These are phyloP conservation scores for Drosophila meridiana DNA, from an alignment of 2,888 invertebrate species.

Conservation along the genomic window DNA sequence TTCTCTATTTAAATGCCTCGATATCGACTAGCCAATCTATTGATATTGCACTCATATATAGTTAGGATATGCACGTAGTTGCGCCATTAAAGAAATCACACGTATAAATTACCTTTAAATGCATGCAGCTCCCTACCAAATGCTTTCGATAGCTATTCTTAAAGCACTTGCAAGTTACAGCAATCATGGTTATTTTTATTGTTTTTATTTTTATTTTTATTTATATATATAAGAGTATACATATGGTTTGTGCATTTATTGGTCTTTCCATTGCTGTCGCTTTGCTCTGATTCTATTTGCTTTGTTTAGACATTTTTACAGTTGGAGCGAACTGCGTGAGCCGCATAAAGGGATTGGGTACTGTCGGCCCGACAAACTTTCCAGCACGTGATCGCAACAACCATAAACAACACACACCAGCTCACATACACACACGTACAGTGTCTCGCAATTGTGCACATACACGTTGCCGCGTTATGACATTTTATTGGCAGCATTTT, in stretches of 20 bases:
- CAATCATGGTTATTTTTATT: slow-evolving; percentile 18
- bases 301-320: slow-evolving; percentile 68
- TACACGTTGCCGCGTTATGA: slow-evolving; percentile 66
- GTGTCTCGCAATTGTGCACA: slow-evolving; percentile 34
- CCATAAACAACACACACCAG: slow-evolving; percentile 48
- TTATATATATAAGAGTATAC: background rate
- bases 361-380: slow-evolving; percentile 62
- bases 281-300: slow-evolving; percentile 44
- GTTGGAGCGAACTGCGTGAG: slow-evolving; percentile 53
- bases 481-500: slow-evolving; percentile 78
- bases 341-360: slow-evolving; percentile 38
- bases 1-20: background rate
- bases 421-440: slow-evolving; percentile 18
- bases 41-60: background rate
- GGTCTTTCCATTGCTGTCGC: slow-evolving; percentile 35
- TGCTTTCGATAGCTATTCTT: background rate
- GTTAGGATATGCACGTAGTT: background rate
- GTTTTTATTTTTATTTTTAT: slow-evolving; percentile 7
- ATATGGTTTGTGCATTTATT: slow-evolving; percentile 48
- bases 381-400: slow-evolving; percentile 68
- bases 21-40: background rate
- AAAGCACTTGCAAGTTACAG: background rate
- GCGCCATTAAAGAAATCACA: slow-evolving; percentile 4
- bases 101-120: slow-evolving; percentile 7
- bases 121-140: background rate